Conservation (phyloP, 2,888 invertebrate genomes). For the Dichetophora obliterata region DNA sequence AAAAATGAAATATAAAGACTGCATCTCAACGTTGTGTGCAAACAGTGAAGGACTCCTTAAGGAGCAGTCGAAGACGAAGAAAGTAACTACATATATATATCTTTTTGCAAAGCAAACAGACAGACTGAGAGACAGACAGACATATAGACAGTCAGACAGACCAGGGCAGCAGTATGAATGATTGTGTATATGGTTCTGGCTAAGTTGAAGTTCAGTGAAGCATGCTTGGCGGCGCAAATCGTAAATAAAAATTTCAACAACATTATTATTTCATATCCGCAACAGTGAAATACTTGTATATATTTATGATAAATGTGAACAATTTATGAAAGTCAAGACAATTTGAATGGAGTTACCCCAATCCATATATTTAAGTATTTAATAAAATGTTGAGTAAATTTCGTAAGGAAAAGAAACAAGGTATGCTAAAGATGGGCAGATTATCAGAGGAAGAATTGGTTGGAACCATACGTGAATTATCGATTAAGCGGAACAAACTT, state of each 20-base stretch:
- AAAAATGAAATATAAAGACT: not conserved
- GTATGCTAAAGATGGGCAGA: no score
- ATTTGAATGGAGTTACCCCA: no score
- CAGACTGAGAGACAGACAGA: conserved; percentile 1
- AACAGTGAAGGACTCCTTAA: not conserved
- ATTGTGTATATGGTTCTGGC: not conserved
- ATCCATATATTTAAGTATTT: no score
- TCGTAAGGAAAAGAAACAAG: no score
- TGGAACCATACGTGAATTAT: no score
- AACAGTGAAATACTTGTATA: no score
- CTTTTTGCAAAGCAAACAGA: not conserved
- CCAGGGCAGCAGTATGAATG: conserved; percentile 5
- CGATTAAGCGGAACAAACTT: no score
- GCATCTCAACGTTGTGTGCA: not conserved
- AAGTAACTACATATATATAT: no score
- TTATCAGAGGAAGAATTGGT: no score
- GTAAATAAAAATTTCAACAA: conserved; percentile 32
- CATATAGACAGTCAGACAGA: not conserved
- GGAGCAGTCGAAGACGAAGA: not conserved
- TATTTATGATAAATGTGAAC: no score
- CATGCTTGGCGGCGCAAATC: conserved; percentile 3
- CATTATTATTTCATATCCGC: conserved; percentile 16
- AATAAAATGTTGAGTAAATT: no score
- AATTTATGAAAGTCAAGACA: no score
- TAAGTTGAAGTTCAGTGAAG: conserved; percentile 2